phyloP scores from a whole-genome alignment of 1,140 invertebrate genomes.

The Caenorhabditis briggsae region DNA sequence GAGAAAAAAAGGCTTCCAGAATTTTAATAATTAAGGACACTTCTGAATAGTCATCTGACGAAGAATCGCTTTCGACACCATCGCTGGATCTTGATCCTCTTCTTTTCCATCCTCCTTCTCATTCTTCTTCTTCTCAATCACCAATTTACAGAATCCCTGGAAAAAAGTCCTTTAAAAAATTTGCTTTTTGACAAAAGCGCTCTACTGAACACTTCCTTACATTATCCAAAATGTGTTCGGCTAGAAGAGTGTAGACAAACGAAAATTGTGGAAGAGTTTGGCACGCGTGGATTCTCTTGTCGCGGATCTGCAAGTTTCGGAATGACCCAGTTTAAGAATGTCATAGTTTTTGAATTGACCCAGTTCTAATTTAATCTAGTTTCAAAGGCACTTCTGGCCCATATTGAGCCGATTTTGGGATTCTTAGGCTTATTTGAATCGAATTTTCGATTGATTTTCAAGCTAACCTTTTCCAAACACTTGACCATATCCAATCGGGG shows the following conservation, averaged over 20 bases:
- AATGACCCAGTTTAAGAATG: neutral
- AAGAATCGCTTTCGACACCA: neutral
- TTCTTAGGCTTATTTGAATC: too few species aligned
- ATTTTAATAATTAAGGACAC: too few species aligned
- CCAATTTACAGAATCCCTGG: constrained; percentile 40
- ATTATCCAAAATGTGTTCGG: constrained; percentile 15
- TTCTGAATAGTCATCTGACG: neutral
- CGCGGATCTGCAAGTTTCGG: neutral
- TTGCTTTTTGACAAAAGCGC: neutral
- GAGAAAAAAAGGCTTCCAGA: too few species aligned
- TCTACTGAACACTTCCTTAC: neutral
- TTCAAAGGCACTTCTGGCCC: too few species aligned
- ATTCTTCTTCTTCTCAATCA: neutral
- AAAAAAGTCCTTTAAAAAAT: neutral
- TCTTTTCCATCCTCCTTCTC: neutral
- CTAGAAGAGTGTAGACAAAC: constrained; percentile 28
- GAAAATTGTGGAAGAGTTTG: constrained; percentile 12
- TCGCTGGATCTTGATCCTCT: neutral
- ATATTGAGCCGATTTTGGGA: too few species aligned
- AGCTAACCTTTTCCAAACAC: constrained; percentile 1
- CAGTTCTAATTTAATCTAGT: too few species aligned
- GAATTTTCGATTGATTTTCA: too few species aligned
- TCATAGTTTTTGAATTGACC: neutral
- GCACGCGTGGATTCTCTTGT: neutral
- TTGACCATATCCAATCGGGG: neutral